Evolutionary conservation across 2,888 invertebrate genomes (phyloP), one percentile per base, ranked within the genome.

Genomic region (Xanthorhoe designata): DNA sequence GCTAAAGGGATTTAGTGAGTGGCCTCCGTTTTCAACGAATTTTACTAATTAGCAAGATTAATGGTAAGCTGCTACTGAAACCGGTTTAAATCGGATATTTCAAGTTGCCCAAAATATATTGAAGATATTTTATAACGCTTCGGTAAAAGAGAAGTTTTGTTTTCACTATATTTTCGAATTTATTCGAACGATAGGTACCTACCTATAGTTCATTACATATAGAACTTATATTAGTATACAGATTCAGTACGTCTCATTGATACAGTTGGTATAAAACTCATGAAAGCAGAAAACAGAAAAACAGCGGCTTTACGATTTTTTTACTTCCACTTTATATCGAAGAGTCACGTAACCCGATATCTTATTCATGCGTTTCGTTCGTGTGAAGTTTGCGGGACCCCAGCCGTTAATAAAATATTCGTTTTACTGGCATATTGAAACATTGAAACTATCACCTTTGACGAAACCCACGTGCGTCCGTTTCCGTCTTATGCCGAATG

Each of bases 1-100:
- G 42, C 55, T 55, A 45, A 45, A 64, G 32, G 55, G 64, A 65
- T 60, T 64, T 55, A 64, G 64, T 19, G 56, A 54, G 57, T 64
- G 38, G 71, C 72, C 70, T 74, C 77, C 73, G 71, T 74, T 79
- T 81, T 78, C 77, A 71, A 69, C 61, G 71, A 78, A 76, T 80
- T 80, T 75, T 75, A 67, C 74, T 78, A 83, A 83, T 85, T 83
- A 85, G 75, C 69, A 73, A 78, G 82, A 85, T 81, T 82, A 83
- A 84, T 83, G 78, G 71, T 68, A 64, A 69, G 69, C 71, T 74
- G 72, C 74, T 70, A 69, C 72, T 72, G 73, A 74, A 75, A 63
- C 59, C 56, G 57, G 68, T 49, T 67, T 63, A 42, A 63, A 70
- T 64, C 65, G 52, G 47, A 68, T 68, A 66, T 62, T 66, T 67